These are phyloP conservation scores for Adelphocoris suturalis DNA, from an alignment of 2,888 invertebrate genomes.

Conservation along the genomic window DNA sequence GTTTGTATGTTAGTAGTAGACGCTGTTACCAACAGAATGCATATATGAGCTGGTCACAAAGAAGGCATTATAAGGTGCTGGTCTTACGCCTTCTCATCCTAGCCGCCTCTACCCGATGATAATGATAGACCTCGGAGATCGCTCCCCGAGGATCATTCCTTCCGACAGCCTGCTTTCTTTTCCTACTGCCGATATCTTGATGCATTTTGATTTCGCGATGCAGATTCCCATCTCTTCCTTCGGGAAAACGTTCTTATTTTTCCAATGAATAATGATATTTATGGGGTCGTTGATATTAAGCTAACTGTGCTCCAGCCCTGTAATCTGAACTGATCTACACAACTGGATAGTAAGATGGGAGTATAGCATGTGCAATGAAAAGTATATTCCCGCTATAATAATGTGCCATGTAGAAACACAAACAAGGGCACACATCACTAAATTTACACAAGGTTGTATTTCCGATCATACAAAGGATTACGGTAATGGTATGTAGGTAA, in stretches of 20 bases:
- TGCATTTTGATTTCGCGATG: constrained; percentile 61
- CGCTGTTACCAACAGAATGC: background rate
- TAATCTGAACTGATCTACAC: constrained; percentile 9
- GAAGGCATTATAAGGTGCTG: background rate
- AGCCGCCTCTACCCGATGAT: background rate
- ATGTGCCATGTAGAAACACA: no score
- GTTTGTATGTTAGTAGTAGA: background rate
- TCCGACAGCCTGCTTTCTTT: background rate
- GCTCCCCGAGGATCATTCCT: background rate
- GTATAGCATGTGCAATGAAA: background rate
- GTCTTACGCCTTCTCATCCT: background rate
- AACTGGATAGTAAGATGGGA: background rate
- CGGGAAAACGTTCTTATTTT: constrained; percentile 49
- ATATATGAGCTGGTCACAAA: background rate
- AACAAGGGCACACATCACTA: no score
- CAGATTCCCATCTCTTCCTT: constrained; percentile 12
- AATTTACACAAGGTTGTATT: no score
- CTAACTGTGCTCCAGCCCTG: constrained; percentile 1
- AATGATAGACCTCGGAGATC: background rate
- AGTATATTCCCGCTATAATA: background rate
- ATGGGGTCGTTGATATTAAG: constrained; percentile 34
- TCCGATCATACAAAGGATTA: no score
- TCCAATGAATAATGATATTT: constrained; percentile 48
- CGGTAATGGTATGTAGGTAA: no score
- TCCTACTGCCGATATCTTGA: constrained; percentile 21